Evolutionary conservation across 2,113 vertebrate genomes (phyloP).

Genomic region (Opisthocomus hoazin): DNA sequence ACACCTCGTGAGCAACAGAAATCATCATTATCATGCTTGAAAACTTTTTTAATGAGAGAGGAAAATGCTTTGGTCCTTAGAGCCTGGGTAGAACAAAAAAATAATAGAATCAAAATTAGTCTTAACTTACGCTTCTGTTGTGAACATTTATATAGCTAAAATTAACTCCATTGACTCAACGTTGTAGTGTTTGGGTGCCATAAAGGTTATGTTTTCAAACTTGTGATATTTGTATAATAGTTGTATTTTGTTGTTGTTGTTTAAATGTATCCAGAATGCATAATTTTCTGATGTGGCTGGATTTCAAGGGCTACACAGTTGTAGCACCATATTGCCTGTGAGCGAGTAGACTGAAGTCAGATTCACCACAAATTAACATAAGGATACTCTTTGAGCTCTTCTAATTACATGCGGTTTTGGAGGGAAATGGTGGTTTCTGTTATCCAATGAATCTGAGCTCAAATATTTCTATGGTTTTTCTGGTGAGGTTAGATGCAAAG

Average conservation of each 20-base stretch:
- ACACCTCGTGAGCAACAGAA: neutral
- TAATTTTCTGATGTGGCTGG: neutral
- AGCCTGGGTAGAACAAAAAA: neutral
- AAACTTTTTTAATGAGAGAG: neutral
- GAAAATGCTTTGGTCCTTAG: neutral
- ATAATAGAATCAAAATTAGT: neutral
- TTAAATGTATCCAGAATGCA: neutral
- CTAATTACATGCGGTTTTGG: neutral
- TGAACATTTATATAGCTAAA: neutral
- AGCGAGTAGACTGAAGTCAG: neutral
- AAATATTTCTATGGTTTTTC: neutral
- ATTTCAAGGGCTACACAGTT: neutral
- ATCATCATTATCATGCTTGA: neutral
- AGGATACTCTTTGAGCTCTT: neutral
- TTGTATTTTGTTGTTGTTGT: neutral
- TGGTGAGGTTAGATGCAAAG: neutral
- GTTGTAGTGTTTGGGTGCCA: neutral
- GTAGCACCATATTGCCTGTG: neutral
- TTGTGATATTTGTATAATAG: neutral
- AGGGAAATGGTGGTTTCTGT: neutral
- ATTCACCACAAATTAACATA: neutral
- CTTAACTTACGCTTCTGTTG: neutral
- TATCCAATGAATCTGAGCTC: neutral
- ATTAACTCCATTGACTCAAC: neutral
- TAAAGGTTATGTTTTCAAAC: neutral